phyloP scores from a whole-genome alignment of 2,113 vertebrate species.

The Dasyprocta punctata region DNA sequence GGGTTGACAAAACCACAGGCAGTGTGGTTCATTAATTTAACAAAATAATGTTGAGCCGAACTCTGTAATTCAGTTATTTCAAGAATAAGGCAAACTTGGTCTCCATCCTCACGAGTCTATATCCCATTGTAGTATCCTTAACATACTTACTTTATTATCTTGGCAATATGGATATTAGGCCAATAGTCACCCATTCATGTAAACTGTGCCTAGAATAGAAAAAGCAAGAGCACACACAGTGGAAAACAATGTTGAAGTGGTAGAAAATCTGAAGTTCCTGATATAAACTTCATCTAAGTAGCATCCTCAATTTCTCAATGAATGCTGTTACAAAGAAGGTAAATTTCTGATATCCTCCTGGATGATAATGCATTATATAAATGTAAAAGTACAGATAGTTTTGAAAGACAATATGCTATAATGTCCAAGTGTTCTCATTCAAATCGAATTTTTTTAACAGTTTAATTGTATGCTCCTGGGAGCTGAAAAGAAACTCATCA shows the following conservation, averaged over 20 bases:
- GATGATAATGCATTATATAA: background rate
- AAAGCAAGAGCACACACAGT: background rate
- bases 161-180: background rate
- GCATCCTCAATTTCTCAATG: background rate
- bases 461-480: background rate
- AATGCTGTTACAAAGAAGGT: background rate
- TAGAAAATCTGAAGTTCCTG: background rate
- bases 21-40: background rate
- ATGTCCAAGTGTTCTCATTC: background rate
- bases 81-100: background rate
- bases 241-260: background rate
- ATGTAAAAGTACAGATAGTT: background rate
- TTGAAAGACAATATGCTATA: background rate
- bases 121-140: background rate
- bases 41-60: background rate
- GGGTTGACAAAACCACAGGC: slow-evolving; percentile 3
- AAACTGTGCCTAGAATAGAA: background rate
- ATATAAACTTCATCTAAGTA: background rate
- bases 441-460: background rate
- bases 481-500: background rate
- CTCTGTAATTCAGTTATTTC: background rate
- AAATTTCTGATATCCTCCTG: background rate
- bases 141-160: background rate
- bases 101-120: background rate
- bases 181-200: background rate